Base-by-base conservation (phyloP, 2,113 vertebrate genomes). In the Probosciger aterrimus region DNA sequence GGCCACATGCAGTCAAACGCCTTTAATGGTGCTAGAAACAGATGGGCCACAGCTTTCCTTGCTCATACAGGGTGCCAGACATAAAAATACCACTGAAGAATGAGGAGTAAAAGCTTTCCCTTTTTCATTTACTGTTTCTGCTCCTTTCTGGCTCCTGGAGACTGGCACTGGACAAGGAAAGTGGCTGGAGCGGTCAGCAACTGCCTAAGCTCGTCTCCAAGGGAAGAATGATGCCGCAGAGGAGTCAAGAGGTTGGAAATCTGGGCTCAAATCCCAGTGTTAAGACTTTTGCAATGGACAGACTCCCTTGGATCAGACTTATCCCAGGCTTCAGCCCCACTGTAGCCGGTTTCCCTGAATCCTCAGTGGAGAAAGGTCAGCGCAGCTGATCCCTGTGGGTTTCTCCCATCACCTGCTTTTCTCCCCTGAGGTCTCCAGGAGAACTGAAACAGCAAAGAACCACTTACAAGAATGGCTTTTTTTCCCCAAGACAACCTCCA, bases 1-100 rank as follows among this genome's bases (percentile, higher is more conserved):
- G 91, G 93, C 93, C 88, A 47, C 96, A 94, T 95, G 94, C 92
- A 46, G 95, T 20, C 90, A 47, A 35, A 67, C 27, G 79, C 86
- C 90, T 96, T 95, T 96, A 94, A 95, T 91, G 88, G 95, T 70
- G 64, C 90, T 79, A 73, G 84, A 96, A 96, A 88, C 94, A 95
- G 93, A 92, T 85, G 90, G 91, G 90, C 77, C 78, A 73, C 57
- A 31, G 3, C 52, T 94, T 87, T 43, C 77, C 85, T 33, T 47
- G 81, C 93, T 90, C 88, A 0, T 69, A 74, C 69, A 44, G 73
- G 87, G 88, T 7, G 9, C 85, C 79, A 3, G 90, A 89, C 85
- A 33, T 60, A 27, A 86, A 96, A 93, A 95, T 2, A 46, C 17
- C 25, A 1, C 0, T 35, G 62, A 50, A 82, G 92, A 96, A 95